These are phyloP conservation scores for Erethizon dorsatum DNA, from an alignment of 2,797 vertebrate species.

Conservation along the genomic window DNA sequence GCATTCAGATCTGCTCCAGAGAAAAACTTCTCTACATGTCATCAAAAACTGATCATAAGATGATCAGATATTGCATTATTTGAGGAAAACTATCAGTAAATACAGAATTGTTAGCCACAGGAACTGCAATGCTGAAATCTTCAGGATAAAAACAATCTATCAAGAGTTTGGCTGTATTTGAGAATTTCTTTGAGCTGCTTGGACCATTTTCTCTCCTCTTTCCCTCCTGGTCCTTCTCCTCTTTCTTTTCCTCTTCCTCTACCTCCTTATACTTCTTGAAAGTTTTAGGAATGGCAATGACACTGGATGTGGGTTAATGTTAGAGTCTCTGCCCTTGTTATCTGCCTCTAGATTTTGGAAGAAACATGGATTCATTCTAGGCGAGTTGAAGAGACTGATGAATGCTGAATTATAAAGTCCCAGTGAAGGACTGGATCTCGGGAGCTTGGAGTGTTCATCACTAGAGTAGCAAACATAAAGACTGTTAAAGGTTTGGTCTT, in stretches of 20 bases:
- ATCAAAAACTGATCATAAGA: not conserved
- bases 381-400: rapidly evolving
- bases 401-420: not conserved
- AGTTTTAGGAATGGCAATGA: not conserved
- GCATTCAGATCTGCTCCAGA: not conserved
- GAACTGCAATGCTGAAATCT: not conserved
- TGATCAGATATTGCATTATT: not conserved
- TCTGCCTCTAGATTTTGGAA: not conserved
- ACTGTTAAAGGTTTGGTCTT: not conserved
- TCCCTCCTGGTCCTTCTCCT: no score
- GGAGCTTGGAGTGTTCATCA: not conserved
- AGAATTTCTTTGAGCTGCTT: not conserved
- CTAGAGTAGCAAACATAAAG: not conserved
- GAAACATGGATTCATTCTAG: not conserved
- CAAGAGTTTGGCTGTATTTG: not conserved
- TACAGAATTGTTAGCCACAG: not conserved
- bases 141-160: not conserved
- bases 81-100: not conserved
- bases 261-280: no score
- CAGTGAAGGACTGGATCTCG: no score
- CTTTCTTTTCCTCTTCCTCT: not conserved
- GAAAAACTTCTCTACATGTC: not conserved
- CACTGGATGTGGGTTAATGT: not conserved
- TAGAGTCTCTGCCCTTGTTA: not conserved
- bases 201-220: not conserved